These are phyloP conservation scores for Aplysina aerophoba DNA, from an alignment of 37 sponge, comb jelly and placozoan genomes.

Conservation along the genomic window DNA sequence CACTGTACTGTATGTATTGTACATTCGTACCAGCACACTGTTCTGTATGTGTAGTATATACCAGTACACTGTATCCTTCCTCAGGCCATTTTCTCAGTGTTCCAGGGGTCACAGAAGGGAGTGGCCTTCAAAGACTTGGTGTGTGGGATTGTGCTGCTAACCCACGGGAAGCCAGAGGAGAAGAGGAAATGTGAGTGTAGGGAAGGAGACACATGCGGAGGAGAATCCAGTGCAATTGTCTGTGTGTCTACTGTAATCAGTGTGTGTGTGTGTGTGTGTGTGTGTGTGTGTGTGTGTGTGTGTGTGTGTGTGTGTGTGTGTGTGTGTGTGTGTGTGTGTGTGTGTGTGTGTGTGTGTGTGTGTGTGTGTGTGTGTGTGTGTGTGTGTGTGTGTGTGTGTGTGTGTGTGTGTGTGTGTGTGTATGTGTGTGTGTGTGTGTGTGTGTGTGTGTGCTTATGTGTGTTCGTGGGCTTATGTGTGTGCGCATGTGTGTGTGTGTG, in stretches of 20 bases:
- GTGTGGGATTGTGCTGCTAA: constrained; percentile 80
- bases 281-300: constrained; percentile 9
- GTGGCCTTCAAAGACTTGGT: constrained; percentile 78
- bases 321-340: constrained; percentile 41
- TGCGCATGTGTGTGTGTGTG: constrained; percentile 3
- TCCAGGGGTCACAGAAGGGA: constrained; percentile 77
- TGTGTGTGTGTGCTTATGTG: constrained; percentile 32
- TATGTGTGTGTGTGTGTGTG: constrained; percentile 14
- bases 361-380: constrained; percentile 14
- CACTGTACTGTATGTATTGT: too few species aligned
- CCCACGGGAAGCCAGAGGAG: constrained; percentile 69
- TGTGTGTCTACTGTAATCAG: constrained; percentile 37
- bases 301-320: constrained; percentile 40
- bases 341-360: constrained; percentile 10
- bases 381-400: constrained; percentile 41
- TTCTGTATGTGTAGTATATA: too few species aligned
- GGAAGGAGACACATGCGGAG: not conserved
- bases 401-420: constrained; percentile 41
- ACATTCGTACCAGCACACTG: too few species aligned
- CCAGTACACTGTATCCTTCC: not conserved
- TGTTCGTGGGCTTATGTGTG: not conserved
- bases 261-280: constrained; percentile 14
- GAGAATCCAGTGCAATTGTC: too few species aligned
- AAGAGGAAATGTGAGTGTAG: constrained; percentile 72
- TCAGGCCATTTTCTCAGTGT: constrained; percentile 73